These are phyloP conservation scores for Dromas ardeola DNA, from an alignment of 2,113 vertebrate genomes.

Conservation along the genomic window DNA sequence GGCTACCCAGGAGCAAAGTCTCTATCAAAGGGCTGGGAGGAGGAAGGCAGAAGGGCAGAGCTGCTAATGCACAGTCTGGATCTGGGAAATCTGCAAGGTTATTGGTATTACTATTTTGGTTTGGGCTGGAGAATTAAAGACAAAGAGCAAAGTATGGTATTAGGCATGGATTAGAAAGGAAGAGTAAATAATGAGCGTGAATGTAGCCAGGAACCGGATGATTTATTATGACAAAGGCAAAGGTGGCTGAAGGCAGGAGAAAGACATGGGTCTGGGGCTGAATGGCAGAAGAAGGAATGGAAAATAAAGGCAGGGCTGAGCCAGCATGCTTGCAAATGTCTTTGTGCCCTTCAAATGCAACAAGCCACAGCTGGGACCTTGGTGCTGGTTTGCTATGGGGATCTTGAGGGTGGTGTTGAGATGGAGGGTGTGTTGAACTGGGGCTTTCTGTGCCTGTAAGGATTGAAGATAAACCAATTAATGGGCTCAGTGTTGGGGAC, in stretches of 20 bases:
- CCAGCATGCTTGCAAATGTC: not conserved
- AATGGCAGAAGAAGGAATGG: not conserved
- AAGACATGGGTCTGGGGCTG: not conserved
- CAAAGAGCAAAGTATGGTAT: not conserved
- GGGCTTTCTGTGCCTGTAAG: not conserved
- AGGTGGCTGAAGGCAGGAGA: not conserved
- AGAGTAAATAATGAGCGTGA: not conserved
- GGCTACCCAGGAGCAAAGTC: not conserved
- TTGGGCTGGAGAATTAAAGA: slow-evolving; percentile 28
- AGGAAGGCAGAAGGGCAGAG: not conserved
- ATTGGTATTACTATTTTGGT: not conserved
- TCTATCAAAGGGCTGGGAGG: not conserved
- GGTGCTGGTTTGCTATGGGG: not conserved
- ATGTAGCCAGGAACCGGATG: not conserved
- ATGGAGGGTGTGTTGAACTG: not conserved
- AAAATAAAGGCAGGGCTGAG: not conserved
- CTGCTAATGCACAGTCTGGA: not conserved
- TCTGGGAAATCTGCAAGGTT: slow-evolving; percentile 9
- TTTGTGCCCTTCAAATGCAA: not conserved
- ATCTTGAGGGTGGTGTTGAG: not conserved
- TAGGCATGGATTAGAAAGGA: not conserved
- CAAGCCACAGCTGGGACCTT: not conserved
- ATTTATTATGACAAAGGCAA: not conserved
- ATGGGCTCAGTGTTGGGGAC: not conserved
- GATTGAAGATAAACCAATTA: not conserved